phyloP scores from a whole-genome alignment of 1,140 invertebrate genomes.

The Globodera rostochiensis region DNA sequence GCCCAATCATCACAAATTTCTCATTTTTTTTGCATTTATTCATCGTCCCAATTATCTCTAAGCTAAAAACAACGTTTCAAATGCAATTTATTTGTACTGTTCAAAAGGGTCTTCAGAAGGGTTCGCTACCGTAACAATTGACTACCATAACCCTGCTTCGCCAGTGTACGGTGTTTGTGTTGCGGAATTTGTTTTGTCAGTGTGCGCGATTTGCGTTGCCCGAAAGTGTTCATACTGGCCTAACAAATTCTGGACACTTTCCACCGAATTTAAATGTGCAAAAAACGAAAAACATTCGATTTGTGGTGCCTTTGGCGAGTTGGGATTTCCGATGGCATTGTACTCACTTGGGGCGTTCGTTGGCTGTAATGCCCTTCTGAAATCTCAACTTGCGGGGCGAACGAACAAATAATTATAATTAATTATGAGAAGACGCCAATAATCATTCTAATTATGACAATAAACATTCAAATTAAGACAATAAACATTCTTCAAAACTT shows the following conservation, averaged over 20 bases:
- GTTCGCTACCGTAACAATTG: background rate
- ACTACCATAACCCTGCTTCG: background rate
- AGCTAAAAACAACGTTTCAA: background rate
- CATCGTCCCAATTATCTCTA: background rate
- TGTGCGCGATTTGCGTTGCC: slow-evolving; percentile 8
- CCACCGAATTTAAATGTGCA: background rate
- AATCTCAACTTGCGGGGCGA: slow-evolving; percentile 34
- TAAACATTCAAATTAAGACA: too few species aligned
- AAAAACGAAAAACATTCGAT: background rate
- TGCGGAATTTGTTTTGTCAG: slow-evolving; percentile 33
- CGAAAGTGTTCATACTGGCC: slow-evolving; percentile 44
- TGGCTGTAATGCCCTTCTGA: slow-evolving; percentile 48
- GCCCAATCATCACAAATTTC: background rate
- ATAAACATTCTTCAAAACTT: too few species aligned
- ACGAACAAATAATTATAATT: background rate
- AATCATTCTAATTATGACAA: too few species aligned
- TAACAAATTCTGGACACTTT: slow-evolving; percentile 44
- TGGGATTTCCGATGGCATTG: slow-evolving; percentile 50
- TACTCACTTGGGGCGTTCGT: background rate
- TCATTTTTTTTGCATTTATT: slow-evolving; percentile 9
- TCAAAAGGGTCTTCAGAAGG: background rate
- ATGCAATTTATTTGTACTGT: slow-evolving; percentile 3
- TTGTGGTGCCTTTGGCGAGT: slow-evolving; percentile 10
- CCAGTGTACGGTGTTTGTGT: background rate
- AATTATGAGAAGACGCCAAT: too few species aligned